phyloP scores from a whole-genome alignment of 2,113 vertebrate genomes.

The Mesitornis unicolor region DNA sequence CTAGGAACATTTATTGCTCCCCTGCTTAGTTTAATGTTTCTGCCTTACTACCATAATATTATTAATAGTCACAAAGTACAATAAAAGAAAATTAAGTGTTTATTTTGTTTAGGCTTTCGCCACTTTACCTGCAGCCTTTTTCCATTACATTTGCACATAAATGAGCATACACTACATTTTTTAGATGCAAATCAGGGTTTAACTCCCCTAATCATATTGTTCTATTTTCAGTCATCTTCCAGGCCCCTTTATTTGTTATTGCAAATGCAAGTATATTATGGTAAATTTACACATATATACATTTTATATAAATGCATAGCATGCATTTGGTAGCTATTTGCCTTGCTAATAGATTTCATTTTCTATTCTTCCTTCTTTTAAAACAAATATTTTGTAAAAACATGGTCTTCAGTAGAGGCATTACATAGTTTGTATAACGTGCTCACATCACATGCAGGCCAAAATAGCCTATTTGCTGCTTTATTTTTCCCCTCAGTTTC shows the following conservation, averaged over 20 bases:
- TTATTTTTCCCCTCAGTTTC: neutral
- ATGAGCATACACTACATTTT: slow-evolving; percentile 72
- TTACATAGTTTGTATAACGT: neutral
- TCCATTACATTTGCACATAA: slow-evolving; percentile 83
- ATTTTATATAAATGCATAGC: neutral
- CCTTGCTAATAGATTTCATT: neutral
- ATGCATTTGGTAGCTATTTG: neutral
- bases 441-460: neutral
- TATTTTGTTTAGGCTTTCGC: slow-evolving; percentile 75
- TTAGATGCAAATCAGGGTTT: slow-evolving; percentile 71
- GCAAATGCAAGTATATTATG: slow-evolving; percentile 23
- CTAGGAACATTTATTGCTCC: slow-evolving; percentile 73
- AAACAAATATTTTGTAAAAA: neutral
- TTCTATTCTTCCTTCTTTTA: neutral
- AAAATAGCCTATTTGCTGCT: neutral
- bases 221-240: slow-evolving; percentile 69
- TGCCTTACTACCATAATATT: slow-evolving; percentile 73
- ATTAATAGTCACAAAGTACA: slow-evolving; percentile 77
- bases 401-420: neutral
- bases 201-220: slow-evolving; percentile 69
- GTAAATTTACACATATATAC: slow-evolving; percentile 24
- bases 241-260: slow-evolving; percentile 27
- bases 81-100: slow-evolving; percentile 81
- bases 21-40: slow-evolving; percentile 79
- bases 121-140: slow-evolving; percentile 78